These are phyloP conservation scores for Macquaria australasica DNA, from an alignment of 2,113 vertebrate genomes.

Conservation along the genomic window DNA sequence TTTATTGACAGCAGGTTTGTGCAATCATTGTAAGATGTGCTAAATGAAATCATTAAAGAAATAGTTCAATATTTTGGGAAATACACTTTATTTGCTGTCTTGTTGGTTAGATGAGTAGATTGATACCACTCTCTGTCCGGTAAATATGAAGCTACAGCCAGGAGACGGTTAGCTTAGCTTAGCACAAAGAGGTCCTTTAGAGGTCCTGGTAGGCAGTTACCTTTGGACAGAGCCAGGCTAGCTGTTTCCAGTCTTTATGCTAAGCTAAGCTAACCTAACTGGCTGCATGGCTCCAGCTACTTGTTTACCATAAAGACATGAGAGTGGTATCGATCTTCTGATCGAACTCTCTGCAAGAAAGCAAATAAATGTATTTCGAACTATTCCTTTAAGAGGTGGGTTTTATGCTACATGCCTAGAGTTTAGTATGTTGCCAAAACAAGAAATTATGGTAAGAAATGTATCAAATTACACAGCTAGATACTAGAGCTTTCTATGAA, in stretches of 20 bases:
- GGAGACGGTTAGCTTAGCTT: not conserved
- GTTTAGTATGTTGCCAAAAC: not conserved
- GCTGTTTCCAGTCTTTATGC: not conserved
- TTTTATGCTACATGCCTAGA: not conserved
- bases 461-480: not conserved
- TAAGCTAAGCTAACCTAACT: not conserved
- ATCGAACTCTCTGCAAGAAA: not conserved
- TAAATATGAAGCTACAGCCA: no score
- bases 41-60: no score
- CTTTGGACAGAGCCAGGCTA: not conserved
- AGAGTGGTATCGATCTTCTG: not conserved
- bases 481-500: not conserved
- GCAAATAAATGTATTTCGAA: not conserved
- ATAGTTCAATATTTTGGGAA: no score
- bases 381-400: no score
- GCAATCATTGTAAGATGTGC: no score
- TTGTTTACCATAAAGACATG: not conserved
- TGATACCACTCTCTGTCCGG: no score
- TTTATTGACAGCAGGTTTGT: no score
- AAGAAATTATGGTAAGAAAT: not conserved
- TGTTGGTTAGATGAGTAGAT: no score
- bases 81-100: no score
- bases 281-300: not conserved
- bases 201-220: not conserved
- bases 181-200: not conserved